Conservation (phyloP, 2,113 vertebrate species). For the Struthidea cinerea region DNA sequence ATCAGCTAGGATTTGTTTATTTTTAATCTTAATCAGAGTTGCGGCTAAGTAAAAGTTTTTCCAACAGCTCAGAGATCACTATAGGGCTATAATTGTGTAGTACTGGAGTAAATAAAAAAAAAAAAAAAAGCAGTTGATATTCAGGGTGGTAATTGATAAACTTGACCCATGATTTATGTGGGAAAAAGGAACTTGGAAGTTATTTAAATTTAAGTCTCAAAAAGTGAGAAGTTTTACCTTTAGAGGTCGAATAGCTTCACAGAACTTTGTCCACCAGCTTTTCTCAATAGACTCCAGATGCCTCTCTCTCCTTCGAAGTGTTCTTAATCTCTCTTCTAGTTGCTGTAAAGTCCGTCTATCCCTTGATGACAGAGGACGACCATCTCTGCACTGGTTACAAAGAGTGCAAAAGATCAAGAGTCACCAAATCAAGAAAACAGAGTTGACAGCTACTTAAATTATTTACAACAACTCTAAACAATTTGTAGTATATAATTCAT, state of each 20-base stretch:
- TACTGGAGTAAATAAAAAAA: neutral
- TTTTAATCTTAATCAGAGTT: neutral
- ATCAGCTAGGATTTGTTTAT: neutral
- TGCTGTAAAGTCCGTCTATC: slow-evolving; percentile 85
- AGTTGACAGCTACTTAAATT: neutral
- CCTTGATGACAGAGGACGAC: slow-evolving; percentile 86
- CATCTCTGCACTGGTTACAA: slow-evolving; percentile 84
- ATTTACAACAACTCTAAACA: neutral
- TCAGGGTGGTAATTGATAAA: neutral
- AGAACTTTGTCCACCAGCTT: slow-evolving; percentile 91
- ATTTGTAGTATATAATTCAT: neutral
- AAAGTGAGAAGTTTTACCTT: slow-evolving; percentile 75
- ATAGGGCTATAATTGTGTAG: neutral
- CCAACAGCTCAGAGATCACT: neutral
- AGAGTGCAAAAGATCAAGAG: neutral
- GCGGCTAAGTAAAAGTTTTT: neutral
- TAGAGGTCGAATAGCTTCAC: slow-evolving; percentile 84
- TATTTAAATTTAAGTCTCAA: neutral
- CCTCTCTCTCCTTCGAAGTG: slow-evolving; percentile 82
- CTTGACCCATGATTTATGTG: neutral
- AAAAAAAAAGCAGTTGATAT: neutral
- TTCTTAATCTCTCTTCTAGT: slow-evolving; percentile 84
- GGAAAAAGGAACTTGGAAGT: neutral
- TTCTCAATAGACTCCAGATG: slow-evolving; percentile 90
- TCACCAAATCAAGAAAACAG: neutral